Evolutionary conservation across 2,888 invertebrate species (phyloP).

Genomic region (Ferrisia virgata): DNA sequence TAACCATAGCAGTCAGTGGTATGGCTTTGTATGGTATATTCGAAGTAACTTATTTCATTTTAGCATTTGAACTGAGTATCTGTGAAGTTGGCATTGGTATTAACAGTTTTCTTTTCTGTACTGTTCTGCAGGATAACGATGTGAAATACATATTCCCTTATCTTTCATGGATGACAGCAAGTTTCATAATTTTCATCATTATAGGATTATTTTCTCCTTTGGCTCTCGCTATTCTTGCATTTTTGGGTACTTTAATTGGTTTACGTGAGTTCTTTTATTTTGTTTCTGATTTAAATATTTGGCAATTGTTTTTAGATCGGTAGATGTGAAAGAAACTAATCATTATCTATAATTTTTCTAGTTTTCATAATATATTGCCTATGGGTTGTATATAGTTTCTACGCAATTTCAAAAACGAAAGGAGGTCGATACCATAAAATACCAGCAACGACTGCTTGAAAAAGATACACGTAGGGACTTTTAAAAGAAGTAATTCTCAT

Average conservation of each 20-base stretch:
- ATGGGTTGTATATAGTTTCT: neutral
- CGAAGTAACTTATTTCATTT: neutral
- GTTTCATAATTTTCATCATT: neutral
- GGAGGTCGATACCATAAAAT: neutral
- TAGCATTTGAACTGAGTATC: neutral
- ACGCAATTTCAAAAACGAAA: neutral
- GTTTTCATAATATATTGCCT: neutral
- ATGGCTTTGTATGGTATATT: conserved; percentile 7
- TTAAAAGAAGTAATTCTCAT: no score
- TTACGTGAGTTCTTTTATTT: neutral
- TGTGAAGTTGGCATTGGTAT: no score
- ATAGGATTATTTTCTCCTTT: neutral
- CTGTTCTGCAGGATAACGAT: neutral
- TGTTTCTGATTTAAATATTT: no score
- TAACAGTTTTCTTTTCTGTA: no score
- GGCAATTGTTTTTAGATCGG: neutral
- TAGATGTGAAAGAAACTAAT: neutral
- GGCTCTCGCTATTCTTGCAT: neutral
- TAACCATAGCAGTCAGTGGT: neutral
- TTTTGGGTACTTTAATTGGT: neutral
- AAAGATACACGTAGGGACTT: no score
- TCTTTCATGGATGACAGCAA: neutral
- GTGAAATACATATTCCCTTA: neutral
- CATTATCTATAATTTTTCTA: neutral
- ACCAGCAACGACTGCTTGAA: neutral